These are phyloP conservation scores for Labia minor DNA, from an alignment of 2,888 invertebrate species.

Conservation along the genomic window DNA sequence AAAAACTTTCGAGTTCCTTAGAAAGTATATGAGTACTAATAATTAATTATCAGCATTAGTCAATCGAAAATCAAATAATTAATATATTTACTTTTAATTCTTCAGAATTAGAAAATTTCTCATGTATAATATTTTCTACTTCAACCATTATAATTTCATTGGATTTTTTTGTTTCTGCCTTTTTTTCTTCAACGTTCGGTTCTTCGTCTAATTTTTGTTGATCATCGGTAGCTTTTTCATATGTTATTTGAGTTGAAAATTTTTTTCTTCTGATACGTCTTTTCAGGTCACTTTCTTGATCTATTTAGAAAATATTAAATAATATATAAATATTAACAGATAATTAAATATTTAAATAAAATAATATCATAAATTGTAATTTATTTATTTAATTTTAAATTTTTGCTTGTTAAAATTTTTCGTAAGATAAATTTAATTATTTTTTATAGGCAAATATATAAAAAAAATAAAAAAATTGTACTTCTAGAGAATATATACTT, in stretches of 20 bases:
- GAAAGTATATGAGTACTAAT: no score
- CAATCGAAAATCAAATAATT: no score
- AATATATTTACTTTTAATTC: conserved; percentile 69
- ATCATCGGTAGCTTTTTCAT: conserved; percentile 28
- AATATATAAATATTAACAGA: background rate
- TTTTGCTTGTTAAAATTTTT: no score
- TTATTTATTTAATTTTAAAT: no score
- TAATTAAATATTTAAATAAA: no score
- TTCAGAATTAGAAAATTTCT: conserved; percentile 80
- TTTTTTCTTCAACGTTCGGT: conserved; percentile 26
- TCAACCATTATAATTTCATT: conserved; percentile 71
- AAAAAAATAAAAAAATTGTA: no score
- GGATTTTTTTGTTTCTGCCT: conserved; percentile 21
- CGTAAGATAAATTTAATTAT: no score
- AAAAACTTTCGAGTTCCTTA: no score
- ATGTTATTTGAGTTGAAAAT: conserved; percentile 31
- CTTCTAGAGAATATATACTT: no score
- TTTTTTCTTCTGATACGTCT: conserved; percentile 23
- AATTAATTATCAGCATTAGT: no score
- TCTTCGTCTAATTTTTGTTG: conserved; percentile 22
- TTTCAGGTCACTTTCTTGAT: background rate
- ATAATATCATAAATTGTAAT: no score
- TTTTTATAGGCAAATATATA: no score
- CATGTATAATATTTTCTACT: conserved; percentile 82
- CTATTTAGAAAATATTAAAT: background rate